A percentile compares a stretch with the other conserved stretches of the same genome.
Conservation (phyloP, 2,113 vertebrate genomes). For the Nyctereutes procyonoides region DNA sequence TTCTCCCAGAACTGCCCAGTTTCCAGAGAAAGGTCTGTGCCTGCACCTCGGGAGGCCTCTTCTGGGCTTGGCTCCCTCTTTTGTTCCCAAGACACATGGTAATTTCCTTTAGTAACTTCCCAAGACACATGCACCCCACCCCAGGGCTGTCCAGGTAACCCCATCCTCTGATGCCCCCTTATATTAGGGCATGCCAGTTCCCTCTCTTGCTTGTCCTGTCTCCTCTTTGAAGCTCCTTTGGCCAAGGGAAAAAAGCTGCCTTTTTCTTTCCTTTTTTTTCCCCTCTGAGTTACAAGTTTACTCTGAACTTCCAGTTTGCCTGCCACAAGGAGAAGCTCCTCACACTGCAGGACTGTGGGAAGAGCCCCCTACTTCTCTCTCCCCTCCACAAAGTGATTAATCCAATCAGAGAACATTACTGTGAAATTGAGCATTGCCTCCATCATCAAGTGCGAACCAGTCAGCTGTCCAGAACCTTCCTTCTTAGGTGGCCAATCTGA, state of each 20-base stretch:
- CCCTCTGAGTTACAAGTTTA: background rate
- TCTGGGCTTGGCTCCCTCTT: background rate
- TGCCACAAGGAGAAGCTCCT: background rate
- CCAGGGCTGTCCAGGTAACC: background rate
- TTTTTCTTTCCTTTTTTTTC: background rate
- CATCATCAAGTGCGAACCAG: accelerated
- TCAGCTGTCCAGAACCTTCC: background rate
- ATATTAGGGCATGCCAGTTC: accelerated
- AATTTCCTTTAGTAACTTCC: background rate
- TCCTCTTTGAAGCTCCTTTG: background rate
- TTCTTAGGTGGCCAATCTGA: background rate
- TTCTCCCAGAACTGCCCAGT: background rate
- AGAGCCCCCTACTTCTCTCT: background rate
- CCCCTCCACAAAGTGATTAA: accelerated
- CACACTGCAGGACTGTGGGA: accelerated
- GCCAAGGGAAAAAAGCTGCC: background rate
- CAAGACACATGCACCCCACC: background rate
- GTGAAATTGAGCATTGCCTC: accelerated
- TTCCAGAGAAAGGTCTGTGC: background rate
- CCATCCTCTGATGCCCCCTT: accelerated
- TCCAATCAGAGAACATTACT: background rate
- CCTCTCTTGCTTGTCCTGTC: background rate
- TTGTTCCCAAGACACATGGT: background rate
- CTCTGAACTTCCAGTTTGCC: too few relatives aligned
- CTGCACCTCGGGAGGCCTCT: accelerated